These are phyloP conservation scores for Omphaloscelis lunosa DNA, from an alignment of 2,888 invertebrate species.

Conservation along the genomic window DNA sequence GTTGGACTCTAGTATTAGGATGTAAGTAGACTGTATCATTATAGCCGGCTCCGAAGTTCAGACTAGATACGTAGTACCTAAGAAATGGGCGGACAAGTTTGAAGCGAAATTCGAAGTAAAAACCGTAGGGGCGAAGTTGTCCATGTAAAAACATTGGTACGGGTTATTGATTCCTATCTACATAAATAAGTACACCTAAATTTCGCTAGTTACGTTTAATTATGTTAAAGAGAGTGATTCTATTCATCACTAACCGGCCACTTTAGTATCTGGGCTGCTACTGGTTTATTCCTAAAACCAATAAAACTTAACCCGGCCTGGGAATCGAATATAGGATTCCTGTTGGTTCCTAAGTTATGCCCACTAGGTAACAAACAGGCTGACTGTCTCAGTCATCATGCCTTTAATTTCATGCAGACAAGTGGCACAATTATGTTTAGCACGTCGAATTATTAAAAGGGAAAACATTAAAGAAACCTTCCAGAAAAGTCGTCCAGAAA, in stretches of 20 bases:
- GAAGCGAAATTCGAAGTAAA: background rate
- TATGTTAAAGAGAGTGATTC: background rate
- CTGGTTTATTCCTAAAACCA: background rate
- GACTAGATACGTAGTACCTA: background rate
- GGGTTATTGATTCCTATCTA: background rate
- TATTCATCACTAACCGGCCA: background rate
- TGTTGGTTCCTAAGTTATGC: background rate
- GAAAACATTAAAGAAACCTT: background rate
- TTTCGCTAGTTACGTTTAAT: background rate
- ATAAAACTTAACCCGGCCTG: background rate
- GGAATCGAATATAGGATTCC: background rate
- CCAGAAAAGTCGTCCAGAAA: background rate
- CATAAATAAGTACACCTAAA: background rate
- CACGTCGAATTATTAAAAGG: background rate
- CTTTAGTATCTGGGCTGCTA: background rate
- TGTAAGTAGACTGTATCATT: background rate
- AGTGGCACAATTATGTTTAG: background rate
- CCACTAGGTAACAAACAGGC: background rate
- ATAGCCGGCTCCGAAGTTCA: background rate
- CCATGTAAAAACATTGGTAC: background rate
- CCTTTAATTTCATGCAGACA: background rate
- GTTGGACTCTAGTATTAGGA: too few species aligned
- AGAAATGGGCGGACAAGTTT: conserved; percentile 11
- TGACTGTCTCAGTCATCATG: background rate
- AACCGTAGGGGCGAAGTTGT: background rate